Conservation (phyloP, 2,113 vertebrate species). For the Rhynchomys soricoides region DNA sequence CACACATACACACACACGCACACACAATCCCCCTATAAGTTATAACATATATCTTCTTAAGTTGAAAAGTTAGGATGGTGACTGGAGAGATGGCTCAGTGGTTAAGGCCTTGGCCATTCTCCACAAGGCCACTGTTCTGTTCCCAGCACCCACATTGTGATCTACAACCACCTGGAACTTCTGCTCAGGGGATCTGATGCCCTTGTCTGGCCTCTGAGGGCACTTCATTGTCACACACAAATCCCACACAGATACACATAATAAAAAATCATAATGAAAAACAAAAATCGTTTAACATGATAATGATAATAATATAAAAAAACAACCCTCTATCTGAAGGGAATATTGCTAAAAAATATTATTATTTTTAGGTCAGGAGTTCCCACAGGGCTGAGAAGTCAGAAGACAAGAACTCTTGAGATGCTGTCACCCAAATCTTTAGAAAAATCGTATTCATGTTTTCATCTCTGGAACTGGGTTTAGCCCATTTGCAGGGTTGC, state of each 20-base stretch:
- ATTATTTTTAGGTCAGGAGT: neutral
- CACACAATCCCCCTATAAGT: neutral
- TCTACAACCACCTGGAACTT: neutral
- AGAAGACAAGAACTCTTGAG: neutral
- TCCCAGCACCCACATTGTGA: neutral
- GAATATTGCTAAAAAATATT: constrained; percentile 22
- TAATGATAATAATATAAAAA: neutral
- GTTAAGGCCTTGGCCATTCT: neutral
- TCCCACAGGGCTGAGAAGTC: neutral
- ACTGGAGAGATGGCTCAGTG: neutral
- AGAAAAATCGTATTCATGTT: neutral
- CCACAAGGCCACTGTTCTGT: neutral
- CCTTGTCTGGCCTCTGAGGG: neutral
- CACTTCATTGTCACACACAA: too few species aligned
- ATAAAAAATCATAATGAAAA: neutral
- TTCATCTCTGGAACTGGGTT: neutral
- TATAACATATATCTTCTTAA: constrained; percentile 1
- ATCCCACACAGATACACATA: too few species aligned
- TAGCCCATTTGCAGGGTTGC: neutral
- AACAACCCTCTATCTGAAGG: neutral
- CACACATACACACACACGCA: too few species aligned
- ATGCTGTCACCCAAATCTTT: neutral
- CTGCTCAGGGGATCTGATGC: too few species aligned
- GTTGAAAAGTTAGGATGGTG: neutral
- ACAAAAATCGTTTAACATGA: neutral